These are phyloP conservation scores for Oryzias javanicus DNA, from an alignment of 2,113 vertebrate species.

Conservation along the genomic window DNA sequence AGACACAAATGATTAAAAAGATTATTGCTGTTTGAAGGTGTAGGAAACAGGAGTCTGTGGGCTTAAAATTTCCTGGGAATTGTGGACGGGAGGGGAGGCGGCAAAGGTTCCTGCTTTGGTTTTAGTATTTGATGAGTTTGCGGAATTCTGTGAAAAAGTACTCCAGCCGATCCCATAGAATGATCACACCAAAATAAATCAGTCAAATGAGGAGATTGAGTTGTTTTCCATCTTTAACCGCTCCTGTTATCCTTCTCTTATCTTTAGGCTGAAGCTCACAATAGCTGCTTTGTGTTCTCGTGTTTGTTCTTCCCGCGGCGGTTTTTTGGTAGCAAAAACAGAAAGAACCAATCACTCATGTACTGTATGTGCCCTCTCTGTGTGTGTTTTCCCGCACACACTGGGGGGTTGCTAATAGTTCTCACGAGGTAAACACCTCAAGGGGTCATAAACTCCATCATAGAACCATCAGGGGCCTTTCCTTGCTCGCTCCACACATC, in stretches of 20 bases:
- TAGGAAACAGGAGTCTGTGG: slow-evolving; percentile 39
- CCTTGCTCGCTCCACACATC: slow-evolving; percentile 24
- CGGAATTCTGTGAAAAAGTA: not conserved
- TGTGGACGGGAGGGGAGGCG: slow-evolving; percentile 26
- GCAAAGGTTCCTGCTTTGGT: slow-evolving; percentile 34
- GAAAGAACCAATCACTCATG: slow-evolving; percentile 37
- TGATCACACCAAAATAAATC: slow-evolving; percentile 36
- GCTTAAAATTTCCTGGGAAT: not conserved
- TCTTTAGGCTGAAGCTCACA: slow-evolving; percentile 35
- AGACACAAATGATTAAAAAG: slow-evolving; percentile 47
- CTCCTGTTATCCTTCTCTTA: slow-evolving; percentile 34
- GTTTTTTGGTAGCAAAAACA: slow-evolving; percentile 39
- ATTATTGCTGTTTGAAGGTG: slow-evolving; percentile 53
- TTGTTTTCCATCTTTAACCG: slow-evolving; percentile 12
- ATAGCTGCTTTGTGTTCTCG: slow-evolving; percentile 38
- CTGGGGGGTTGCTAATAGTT: slow-evolving; percentile 38
- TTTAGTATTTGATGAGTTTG: slow-evolving; percentile 34
- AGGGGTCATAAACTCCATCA: slow-evolving; percentile 48
- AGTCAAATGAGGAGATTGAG: slow-evolving; percentile 3
- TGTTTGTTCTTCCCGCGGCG: slow-evolving; percentile 47
- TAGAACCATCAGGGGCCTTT: slow-evolving; percentile 54
- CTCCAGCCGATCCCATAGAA: slow-evolving; percentile 12
- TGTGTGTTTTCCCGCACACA: slow-evolving; percentile 43
- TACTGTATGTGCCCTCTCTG: slow-evolving; percentile 13
- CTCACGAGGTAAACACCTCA: slow-evolving; percentile 43